Evolutionary conservation across 2,797 vertebrate species (phyloP), one percentile per base, ranked within the genome.

Genomic region (Lagocephalus sceleratus): DNA sequence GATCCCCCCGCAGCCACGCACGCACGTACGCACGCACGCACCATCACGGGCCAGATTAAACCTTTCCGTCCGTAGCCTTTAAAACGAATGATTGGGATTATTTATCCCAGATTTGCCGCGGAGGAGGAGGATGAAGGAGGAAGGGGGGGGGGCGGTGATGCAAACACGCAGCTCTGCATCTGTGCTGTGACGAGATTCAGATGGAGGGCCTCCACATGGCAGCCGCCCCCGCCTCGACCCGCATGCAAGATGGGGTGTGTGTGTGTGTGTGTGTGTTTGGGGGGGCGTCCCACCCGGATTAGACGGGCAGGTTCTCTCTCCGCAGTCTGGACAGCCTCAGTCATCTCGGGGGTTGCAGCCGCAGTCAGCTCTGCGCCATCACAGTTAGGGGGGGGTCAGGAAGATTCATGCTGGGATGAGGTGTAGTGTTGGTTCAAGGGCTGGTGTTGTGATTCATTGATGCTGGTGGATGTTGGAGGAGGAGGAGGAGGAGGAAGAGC

Each of bases 371-470:
- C 69, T 76, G 81, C 80, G 78, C 71, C 71, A 72, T 58, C 9
- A 49, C 81, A 40, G 26, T 75, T 63, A 83, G 26, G 61, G 11
- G 3, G 42, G 58, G 63, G 70, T 83, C 81, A 78, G 72, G 57
- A 63, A 66, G 55, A 81, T 81, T 81, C 75, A 72, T 19, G 15
- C 44, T 38, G 51, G 44, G 35, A 61, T 50, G 19, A 44, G 49
- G 54, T 38, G 47, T 2, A 44, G 52, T 23, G 57, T 21, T 55
- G 43, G 11, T 44, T 25, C 16, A 5, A 51, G 46, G 29, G 49
- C 48, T 41, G 40, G 42, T 32, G 9, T 45, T 25, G 45, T 39
- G 40, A 11, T 42, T 62, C 54, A 59, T 57, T 60, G 63, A 66
- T 64, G 57, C 38, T 22, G 65, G 45, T 47, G 54, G 16, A 19